phyloP scores from a whole-genome alignment of 2,888 invertebrate genomes.

The Smittia sp. region DNA sequence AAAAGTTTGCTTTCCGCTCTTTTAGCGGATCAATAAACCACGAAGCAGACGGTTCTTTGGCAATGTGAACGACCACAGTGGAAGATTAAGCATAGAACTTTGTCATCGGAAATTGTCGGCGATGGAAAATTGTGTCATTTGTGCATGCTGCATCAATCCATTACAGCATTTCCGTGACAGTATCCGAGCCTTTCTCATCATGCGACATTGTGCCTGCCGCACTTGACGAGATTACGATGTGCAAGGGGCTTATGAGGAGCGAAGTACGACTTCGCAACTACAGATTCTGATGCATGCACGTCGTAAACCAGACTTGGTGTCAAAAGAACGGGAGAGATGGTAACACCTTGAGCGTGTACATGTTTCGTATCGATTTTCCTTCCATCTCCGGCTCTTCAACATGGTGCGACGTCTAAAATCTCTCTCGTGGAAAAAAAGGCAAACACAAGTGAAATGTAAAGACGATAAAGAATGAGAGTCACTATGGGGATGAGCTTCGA shows the following conservation, averaged over 20 bases:
- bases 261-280: neutral
- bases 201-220: neutral
- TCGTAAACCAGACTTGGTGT: neutral
- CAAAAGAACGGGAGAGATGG: neutral
- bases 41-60: too few relatives aligned
- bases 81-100: too few relatives aligned
- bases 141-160: too few relatives aligned
- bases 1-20: too few relatives aligned
- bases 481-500: neutral
- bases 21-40: too few relatives aligned
- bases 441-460: constrained; percentile 3
- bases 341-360: too few relatives aligned
- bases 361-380: too few relatives aligned
- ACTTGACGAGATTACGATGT: neutral
- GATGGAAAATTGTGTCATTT: too few relatives aligned
- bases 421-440: neutral
- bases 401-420: neutral
- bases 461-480: neutral
- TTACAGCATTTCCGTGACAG: neutral
- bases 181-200: neutral
- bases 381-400: too few relatives aligned
- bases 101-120: too few relatives aligned
- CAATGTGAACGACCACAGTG: too few relatives aligned
- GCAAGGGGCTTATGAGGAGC: neutral
- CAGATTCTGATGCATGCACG: neutral